Evolutionary conservation across 2,113 vertebrate genomes (phyloP), one percentile per base, ranked within the genome.

Genomic region (Aptenodytes forsteri): DNA sequence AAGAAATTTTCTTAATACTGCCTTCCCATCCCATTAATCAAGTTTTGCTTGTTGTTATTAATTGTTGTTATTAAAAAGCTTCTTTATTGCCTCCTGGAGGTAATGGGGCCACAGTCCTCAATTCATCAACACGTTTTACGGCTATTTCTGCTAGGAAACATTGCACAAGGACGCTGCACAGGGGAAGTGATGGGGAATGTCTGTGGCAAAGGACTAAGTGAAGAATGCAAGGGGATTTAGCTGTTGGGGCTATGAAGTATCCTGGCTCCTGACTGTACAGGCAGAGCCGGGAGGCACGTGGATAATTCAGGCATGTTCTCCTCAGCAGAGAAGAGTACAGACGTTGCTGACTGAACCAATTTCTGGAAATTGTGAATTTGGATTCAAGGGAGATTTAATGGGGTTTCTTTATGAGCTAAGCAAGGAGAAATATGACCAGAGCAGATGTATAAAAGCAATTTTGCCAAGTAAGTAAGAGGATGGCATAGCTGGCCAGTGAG

Each of bases 141-240:
- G 58, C 5, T 16, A 17, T 64, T 78, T 85, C 70, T 91, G 47
- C n/a, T 42, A 52, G 27, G 56, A 61, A 78, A 21, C 23, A 42
- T 29, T 2, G 1, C 0, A 0, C 14, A 65, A 50, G 58, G 32
- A 27, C 8, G 2, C 27, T 44, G 23, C 19, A 50, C 0, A 1
- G 54, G 26, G 59, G 16, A 61, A 69, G 58, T 67, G 19, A 36
- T 32, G n/a, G 90, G 32, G 32, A 50, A 67, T 6, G 6, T 11
- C 36, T 64, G 54, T 47, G 83, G n/a, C 64, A 67, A 82, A 81
- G 65, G 50, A 54, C 18, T 32, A 46, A 42, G n/a, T 26, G 52
- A 66, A 32, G 55, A 65, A 6, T 19, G 44, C 34, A 23, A 3
- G 19, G 38, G 50, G 29, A n/a, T 78, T 40, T 66, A 2, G 5